Evolutionary conservation across 2,888 invertebrate species (phyloP), one percentile per base, ranked within the genome.

Genomic region (Arrhopalites spinosus): DNA sequence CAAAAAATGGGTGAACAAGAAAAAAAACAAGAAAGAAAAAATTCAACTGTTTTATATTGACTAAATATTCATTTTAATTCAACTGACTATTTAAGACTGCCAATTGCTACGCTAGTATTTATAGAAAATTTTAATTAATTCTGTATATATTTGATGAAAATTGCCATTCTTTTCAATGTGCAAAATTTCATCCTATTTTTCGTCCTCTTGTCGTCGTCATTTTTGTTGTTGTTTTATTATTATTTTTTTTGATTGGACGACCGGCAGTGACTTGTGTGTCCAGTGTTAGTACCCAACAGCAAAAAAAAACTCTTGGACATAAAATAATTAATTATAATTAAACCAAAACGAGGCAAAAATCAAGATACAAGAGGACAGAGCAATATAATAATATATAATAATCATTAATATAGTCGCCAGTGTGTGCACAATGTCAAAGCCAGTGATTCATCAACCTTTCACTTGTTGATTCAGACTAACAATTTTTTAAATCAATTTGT

Each of bases 51-150:
- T 56, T 75, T 56, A 53, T 63, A 69, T 66, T 72, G 71, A 72
- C 71, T 75, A 36, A n/a, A n/a, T 36, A 36, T 36, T 11, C 5
- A 36, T 36, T 36, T 77, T 75, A 71, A 75, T 78, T 78, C 72
- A 75, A 75, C 77, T 77, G 77, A 77, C 77, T 75, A 73, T 72
- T 78, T 75, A 78, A 78, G 77, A 78, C 77, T 78, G 77, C 77
- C 73, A 75, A 77, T 78, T 74, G 72, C 73, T 73, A 59, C 69
- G 63, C 43, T 75, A 69, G 75, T 72, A 25, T 72, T 56, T 56
- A 17, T 66, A 66, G 25, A 27, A 50, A n/a, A 20, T 56, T 56
- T 25, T 13, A 56, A 29, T 17, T 27, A 29, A 25, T 59, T 29
- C 17, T 29, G 29, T 63, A 27, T 29, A 63, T 30, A 63, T 63